Evolutionary conservation across 2,797 vertebrate species (phyloP).

Genomic region (Karalla daura): DNA sequence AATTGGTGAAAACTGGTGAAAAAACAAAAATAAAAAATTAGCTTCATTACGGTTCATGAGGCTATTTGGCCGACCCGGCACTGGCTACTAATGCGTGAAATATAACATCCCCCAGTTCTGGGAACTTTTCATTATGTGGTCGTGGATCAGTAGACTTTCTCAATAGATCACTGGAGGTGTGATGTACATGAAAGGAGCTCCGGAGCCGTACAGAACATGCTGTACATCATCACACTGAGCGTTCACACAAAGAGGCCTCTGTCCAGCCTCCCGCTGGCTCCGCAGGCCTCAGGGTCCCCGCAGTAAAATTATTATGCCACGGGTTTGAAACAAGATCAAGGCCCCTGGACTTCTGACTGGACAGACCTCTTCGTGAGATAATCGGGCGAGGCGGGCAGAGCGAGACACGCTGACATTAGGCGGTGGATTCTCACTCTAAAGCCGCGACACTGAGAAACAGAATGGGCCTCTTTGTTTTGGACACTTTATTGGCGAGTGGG

Average conservation of each 20-base stretch:
- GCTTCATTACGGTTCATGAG: conserved; percentile 14
- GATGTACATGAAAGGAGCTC: conserved; percentile 25
- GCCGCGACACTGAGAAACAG: too few relatives aligned
- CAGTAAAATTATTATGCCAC: neutral
- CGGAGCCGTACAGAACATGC: conserved; percentile 30
- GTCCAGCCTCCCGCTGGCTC: conserved; percentile 8
- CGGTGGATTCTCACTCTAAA: neutral
- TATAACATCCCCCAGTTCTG: conserved; percentile 6
- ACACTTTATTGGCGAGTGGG: neutral
- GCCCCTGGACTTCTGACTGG: neutral
- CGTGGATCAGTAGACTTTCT: conserved; percentile 32
- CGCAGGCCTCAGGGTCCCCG: neutral
- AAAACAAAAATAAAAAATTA: conserved; percentile 16
- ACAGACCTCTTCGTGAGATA: neutral
- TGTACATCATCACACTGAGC: conserved; percentile 20
- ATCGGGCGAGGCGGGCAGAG: neutral
- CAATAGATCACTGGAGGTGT: conserved; percentile 40
- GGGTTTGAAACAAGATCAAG: neutral
- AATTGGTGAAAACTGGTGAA: conserved; percentile 8
- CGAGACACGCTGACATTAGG: neutral
- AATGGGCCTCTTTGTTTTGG: neutral
- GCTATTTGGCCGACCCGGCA: neutral
- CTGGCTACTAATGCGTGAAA: conserved; percentile 23
- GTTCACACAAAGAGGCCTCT: conserved; percentile 28
- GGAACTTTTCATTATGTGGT: conserved; percentile 18